Evolutionary conservation across 1,140 invertebrate genomes (phyloP).

Genomic region (Formica selysi): DNA sequence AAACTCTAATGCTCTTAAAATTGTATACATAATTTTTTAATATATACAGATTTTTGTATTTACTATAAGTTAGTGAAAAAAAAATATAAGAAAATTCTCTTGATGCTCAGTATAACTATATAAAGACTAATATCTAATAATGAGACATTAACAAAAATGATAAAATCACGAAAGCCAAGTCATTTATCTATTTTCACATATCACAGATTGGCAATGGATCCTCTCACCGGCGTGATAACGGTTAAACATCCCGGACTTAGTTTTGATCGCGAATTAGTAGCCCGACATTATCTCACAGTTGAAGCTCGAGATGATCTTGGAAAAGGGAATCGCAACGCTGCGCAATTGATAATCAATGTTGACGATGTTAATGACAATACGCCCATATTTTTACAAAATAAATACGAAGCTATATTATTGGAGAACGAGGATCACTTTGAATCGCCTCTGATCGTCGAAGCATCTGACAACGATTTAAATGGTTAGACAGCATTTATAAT

Average conservation of each 20-base stretch:
- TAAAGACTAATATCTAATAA: not conserved
- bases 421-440: slow-evolving; percentile 94
- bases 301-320: slow-evolving; percentile 96
- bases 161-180: slow-evolving; percentile 21
- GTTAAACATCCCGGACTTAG: slow-evolving; percentile 91
- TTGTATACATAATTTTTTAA: not conserved
- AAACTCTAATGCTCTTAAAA: not conserved
- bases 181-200: not conserved
- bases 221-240: slow-evolving; percentile 93
- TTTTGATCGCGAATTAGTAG: slow-evolving; percentile 95
- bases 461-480: slow-evolving; percentile 94
- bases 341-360: slow-evolving; percentile 94
- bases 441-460: slow-evolving; percentile 92
- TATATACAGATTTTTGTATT: not conserved
- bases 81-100: not conserved
- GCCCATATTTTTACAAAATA: slow-evolving; percentile 92
- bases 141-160: slow-evolving; percentile 24
- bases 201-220: slow-evolving; percentile 93
- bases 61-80: not conserved
- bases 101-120: not conserved
- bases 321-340: slow-evolving; percentile 94
- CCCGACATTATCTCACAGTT: slow-evolving; percentile 95
- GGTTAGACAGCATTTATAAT: slow-evolving; percentile 86
- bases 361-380: slow-evolving; percentile 96
- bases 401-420: slow-evolving; percentile 93